These are phyloP conservation scores for Plotosus lineatus DNA, from an alignment of 2,113 vertebrate species.

Conservation along the genomic window DNA sequence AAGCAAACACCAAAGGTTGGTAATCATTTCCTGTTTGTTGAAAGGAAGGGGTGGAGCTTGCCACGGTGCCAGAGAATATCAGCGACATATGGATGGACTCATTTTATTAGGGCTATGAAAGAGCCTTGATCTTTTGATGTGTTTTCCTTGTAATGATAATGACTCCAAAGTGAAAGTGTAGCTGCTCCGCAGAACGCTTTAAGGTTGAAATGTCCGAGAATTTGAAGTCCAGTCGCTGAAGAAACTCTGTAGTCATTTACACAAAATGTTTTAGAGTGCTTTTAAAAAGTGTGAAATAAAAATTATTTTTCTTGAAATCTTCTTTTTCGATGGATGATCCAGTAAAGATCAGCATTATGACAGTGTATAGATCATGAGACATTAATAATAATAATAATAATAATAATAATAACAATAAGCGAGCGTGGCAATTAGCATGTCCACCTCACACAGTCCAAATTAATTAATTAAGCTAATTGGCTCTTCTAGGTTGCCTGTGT, in stretches of 20 bases:
- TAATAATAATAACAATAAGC: no score
- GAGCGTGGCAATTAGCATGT: no score
- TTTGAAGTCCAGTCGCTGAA: not conserved
- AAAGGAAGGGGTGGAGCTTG: not conserved
- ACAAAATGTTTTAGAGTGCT: not conserved
- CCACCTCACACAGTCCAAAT: no score
- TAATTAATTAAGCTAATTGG: no score
- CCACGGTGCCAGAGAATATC: not conserved
- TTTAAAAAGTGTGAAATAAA: not conserved
- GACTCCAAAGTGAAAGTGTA: not conserved
- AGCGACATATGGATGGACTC: not conserved
- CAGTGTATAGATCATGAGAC: no score
- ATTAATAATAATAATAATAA: no score
- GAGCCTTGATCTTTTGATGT: not conserved
- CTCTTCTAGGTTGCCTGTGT: no score
- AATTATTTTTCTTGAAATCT: not conserved
- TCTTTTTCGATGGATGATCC: no score
- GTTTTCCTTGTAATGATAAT: not conserved
- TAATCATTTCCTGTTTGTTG: not conserved
- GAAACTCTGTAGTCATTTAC: not conserved
- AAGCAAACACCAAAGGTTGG: not conserved
- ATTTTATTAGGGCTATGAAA: not conserved
- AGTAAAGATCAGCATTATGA: no score
- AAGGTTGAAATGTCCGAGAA: not conserved
- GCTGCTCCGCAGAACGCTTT: not conserved